Base-by-base conservation (phyloP, 2,888 invertebrate species). In the Melanargia galathea region DNA sequence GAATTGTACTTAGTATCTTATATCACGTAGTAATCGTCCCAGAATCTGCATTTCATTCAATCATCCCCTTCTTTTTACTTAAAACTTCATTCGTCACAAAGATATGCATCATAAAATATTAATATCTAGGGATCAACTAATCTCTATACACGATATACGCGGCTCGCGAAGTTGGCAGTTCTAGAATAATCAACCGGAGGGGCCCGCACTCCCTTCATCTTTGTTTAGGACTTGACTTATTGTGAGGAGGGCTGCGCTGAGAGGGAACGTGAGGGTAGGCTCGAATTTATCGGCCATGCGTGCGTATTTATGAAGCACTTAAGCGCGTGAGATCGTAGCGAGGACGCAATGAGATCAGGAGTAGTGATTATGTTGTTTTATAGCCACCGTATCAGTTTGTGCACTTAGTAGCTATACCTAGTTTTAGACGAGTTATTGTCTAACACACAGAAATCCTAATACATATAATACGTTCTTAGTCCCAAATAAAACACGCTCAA, bases 281-380 rank as follows among this genome's bases (percentile, higher is more conserved):
- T 52, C 57, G 67, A 49, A 62, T 49, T 43, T 62, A 63, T 65
- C 66, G 51, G 64, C 68, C 38, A 63, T 64, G 52, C 62, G 48
- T 52, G 60, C 58, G 66, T 66, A 68, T 68, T 66, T 66, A 68
- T 66, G 66, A 60, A 62, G 61, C 68, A 66, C 67, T 69, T 63
- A 62, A 70, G 56, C 72, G n/a, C 49, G 60, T 58, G 56, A 55
- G 49, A 65, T 60, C 63, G 63, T 35, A 57, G 13, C 26, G 35
- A 46, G 40, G 51, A 16, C 33, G 63, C 60, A 57, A 33, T 46
- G 60, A 46, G 35, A 57, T 55, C 43, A 43, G 10, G 18, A 49
- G 57, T 46, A 58, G 40, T 43, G 52, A 60, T 61, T 56, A 38
- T 40, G 51, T 38, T 33, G 57, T 57, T 33, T 24, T 54, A 43